Conservation (phyloP, 1,140 invertebrate genomes). For the Rhagoletis pomonella region DNA sequence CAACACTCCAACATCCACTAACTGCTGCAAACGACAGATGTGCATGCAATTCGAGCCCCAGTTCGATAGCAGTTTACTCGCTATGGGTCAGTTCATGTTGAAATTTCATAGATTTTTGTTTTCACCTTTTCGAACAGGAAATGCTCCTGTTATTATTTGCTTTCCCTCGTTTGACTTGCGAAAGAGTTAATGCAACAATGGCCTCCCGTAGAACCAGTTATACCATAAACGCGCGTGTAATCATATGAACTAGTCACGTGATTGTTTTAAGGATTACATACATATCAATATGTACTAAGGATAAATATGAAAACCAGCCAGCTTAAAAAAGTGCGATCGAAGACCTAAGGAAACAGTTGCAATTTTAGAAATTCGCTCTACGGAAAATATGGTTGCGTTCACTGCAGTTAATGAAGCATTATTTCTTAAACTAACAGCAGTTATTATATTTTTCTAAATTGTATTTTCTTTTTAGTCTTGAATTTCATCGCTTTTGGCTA, state of each 20-base stretch:
- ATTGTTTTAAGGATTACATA: not conserved
- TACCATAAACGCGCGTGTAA: not conserved
- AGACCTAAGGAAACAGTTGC: too few species aligned
- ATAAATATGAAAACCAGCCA: too few species aligned
- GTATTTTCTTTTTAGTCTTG: too few species aligned
- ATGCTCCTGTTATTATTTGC: constrained; percentile 16
- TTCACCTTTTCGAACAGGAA: not conserved
- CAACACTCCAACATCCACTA: too few species aligned
- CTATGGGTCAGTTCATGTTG: not conserved
- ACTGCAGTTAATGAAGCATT: too few species aligned
- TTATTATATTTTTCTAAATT: too few species aligned
- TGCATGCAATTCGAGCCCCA: constrained; percentile 6
- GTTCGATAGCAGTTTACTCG: not conserved
- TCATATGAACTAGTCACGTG: constrained; percentile 36
- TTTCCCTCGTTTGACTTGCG: not conserved
- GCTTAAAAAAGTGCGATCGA: too few species aligned
- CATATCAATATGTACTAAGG: too few species aligned
- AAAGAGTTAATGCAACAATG: not conserved
- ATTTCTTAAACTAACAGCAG: too few species aligned
- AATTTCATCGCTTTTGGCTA: too few species aligned
- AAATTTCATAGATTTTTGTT: not conserved
- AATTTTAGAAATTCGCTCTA: too few species aligned
- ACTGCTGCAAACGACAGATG: not conserved
- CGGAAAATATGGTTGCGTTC: too few species aligned
- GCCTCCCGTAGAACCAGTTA: not conserved